A percentile compares a stretch with the other conserved stretches of the same genome.
Conservation (phyloP, 2,888 invertebrate genomes). For the Acanthosoma haemorrhoidale region DNA sequence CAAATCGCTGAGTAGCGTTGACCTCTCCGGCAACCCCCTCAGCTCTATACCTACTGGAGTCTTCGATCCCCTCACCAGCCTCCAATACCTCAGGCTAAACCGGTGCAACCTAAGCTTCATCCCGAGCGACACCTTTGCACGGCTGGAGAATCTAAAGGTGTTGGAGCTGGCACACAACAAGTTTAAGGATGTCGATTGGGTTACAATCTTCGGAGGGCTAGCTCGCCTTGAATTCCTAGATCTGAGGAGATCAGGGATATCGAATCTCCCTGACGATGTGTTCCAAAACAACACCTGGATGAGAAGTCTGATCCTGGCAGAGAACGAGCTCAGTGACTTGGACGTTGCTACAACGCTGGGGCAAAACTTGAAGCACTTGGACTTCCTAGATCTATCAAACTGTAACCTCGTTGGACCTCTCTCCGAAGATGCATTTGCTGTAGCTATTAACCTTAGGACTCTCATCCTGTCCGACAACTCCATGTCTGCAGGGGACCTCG, state of each 20-base stretch:
- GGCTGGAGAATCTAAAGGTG: slow-evolving; percentile 57
- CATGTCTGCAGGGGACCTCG: slow-evolving; percentile 61
- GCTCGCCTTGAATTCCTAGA: slow-evolving; percentile 58
- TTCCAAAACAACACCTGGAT: slow-evolving; percentile 62
- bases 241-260: slow-evolving; percentile 57
- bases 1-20: slow-evolving; percentile 61
- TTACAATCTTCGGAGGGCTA: slow-evolving; percentile 56
- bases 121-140: slow-evolving; percentile 53
- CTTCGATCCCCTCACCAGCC: slow-evolving; percentile 59
- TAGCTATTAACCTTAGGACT: slow-evolving; percentile 60
- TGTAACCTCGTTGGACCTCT: slow-evolving; percentile 62
- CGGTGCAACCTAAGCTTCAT: slow-evolving; percentile 58
- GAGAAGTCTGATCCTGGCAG: slow-evolving; percentile 57
- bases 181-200: slow-evolving; percentile 53
- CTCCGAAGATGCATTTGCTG: slow-evolving; percentile 62
- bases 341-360: slow-evolving; percentile 61
- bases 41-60: slow-evolving; percentile 53
- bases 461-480: slow-evolving; percentile 63
- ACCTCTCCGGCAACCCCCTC: slow-evolving; percentile 63
- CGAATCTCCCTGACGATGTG: slow-evolving; percentile 57
- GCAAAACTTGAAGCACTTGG: slow-evolving; percentile 59
- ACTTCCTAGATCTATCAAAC: slow-evolving; percentile 61
- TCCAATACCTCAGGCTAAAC: slow-evolving; percentile 61
- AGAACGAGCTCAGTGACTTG: slow-evolving; percentile 59
- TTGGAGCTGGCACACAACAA: slow-evolving; percentile 60